Base-by-base conservation (phyloP, 1,140 invertebrate species). In the Cylas formicarius region DNA sequence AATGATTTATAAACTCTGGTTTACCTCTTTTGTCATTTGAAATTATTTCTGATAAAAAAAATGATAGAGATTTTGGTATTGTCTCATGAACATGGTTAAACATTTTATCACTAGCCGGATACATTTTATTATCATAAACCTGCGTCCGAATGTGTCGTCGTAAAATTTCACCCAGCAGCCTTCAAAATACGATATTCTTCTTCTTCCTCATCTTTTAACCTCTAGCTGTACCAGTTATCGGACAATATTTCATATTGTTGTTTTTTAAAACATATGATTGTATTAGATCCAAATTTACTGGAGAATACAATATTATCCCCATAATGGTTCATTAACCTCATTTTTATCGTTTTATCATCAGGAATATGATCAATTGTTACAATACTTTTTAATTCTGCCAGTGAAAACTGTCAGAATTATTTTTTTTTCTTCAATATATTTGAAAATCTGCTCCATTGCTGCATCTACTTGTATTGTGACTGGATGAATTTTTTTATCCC, bases 21-120 rank as follows among this genome's bases (percentile, higher is more conserved):
- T 44, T 36, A n/a, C 37, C 28, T 44, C 37, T 44, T 26, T 44
- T 23, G 39, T 46, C 44, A 20, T 48, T 50, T 27, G 48, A 40
- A 26, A 48, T 48, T 40, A 48, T 48, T 50, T n/a, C n/a, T 48
- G 16, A 48, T 26, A 45, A 27, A 22, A 47, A 45, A 47, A 47
- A 47, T 4, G 28, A 44, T 18, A 48, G 28, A 38, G 33, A 39
- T 48, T 50, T 39, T 43, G 44, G 23, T 34, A 39, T 50, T 48
- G 34, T 34, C 23, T 50, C 27, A 50, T 48, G 28, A 49, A 46
- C 17, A 13, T 49, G 21, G 31, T 40, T 11, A 49, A 49, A 24
- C 42, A 50, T 50, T 50, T 50, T 50, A 33, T 50, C 36, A 41
- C 22, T 47, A 11, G 27, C 26, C n/a, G n/a, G n/a, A 34, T 33